phyloP scores from a whole-genome alignment of 2,113 vertebrate genomes.

The Semicossyphus pulcher region DNA sequence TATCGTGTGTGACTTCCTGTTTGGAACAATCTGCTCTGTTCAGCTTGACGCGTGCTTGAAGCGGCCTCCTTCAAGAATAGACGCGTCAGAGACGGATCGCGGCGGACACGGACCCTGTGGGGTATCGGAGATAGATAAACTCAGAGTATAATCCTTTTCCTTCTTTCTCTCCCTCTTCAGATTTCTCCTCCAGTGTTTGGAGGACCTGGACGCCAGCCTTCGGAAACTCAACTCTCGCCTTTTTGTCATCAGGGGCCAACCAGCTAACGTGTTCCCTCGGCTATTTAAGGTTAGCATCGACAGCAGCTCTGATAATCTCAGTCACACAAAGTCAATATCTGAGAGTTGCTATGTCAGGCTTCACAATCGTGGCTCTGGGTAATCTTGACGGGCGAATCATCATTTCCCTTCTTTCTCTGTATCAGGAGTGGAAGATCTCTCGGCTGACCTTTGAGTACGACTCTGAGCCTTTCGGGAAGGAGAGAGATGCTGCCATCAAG shows the following conservation, averaged over 20 bases:
- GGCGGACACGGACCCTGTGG: too few relatives aligned
- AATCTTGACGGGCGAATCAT: too few relatives aligned
- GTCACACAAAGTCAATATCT: too few relatives aligned
- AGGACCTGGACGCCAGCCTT: slow-evolving; percentile 83
- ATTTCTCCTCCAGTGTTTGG: slow-evolving; percentile 86
- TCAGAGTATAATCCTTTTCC: neutral
- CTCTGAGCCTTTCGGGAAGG: slow-evolving; percentile 85
- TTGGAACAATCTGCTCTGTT: too few relatives aligned
- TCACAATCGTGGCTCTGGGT: too few relatives aligned
- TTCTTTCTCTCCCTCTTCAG: slow-evolving; percentile 47
- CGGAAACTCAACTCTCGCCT: slow-evolving; percentile 85
- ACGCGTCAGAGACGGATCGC: too few relatives aligned
- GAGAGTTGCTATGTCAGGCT: too few relatives aligned
- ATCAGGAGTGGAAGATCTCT: slow-evolving; percentile 85
- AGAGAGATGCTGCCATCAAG: slow-evolving; percentile 84
- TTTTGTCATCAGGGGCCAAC: slow-evolving; percentile 85
- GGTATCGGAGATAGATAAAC: too few relatives aligned
- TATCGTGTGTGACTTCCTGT: too few relatives aligned
- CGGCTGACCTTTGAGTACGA: slow-evolving; percentile 86
- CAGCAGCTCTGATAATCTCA: neutral
- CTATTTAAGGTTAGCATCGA: slow-evolving; percentile 81
- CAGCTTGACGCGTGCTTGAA: too few relatives aligned
- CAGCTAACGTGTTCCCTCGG: slow-evolving; percentile 84
- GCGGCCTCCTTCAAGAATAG: too few relatives aligned
- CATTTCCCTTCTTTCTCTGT: neutral